phyloP scores from a whole-genome alignment of 2,113 vertebrate species.

The Chloropsis hardwickii region DNA sequence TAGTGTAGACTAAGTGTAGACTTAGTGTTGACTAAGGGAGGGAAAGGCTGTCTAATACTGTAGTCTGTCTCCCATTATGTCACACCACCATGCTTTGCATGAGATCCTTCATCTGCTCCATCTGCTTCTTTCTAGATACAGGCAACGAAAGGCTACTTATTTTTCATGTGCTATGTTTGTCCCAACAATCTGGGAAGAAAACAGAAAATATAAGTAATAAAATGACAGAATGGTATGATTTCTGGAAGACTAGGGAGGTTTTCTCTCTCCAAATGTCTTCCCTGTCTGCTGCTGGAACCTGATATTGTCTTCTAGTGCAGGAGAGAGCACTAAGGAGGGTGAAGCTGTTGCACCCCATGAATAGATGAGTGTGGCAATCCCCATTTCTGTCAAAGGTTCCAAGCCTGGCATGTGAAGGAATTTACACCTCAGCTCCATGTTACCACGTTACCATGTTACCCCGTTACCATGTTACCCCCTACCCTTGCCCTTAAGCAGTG shows the following conservation, averaged over 20 bases:
- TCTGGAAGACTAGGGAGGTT: not conserved
- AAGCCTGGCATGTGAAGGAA: not conserved
- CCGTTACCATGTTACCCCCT: not conserved
- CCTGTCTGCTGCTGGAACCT: not conserved
- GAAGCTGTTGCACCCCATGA: not conserved
- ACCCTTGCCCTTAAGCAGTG: not conserved
- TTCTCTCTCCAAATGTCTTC: not conserved
- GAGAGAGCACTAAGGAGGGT: rapidly evolving
- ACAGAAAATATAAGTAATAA: not conserved
- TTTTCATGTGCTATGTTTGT: not conserved
- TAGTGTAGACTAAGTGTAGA: too few relatives aligned
- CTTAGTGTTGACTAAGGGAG: not conserved
- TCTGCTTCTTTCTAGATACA: not conserved
- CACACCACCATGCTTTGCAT: not conserved
- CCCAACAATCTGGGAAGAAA: not conserved
- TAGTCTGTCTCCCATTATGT: not conserved
- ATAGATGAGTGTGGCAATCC: not conserved
- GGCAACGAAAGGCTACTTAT: not conserved
- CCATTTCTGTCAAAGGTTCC: not conserved
- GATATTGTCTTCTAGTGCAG: not conserved
- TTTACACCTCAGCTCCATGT: not conserved
- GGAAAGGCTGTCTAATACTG: not conserved
- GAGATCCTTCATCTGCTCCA: not conserved
- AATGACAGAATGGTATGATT: not conserved
- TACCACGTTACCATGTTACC: too few relatives aligned